Conservation (phyloP, 2,888 invertebrate genomes). For the Ochropacha duplaris region DNA sequence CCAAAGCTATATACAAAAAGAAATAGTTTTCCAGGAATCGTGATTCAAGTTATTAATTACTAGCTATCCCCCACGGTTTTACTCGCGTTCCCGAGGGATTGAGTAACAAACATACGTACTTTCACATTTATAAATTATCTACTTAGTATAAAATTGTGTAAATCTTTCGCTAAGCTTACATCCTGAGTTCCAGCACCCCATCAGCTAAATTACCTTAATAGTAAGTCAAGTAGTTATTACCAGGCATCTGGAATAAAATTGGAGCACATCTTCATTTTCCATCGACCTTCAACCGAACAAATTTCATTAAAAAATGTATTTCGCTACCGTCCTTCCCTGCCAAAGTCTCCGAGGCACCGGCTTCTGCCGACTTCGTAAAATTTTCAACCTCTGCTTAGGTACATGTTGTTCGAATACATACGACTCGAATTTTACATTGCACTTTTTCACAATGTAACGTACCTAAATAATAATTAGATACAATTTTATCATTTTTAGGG, state of each 20-base stretch:
- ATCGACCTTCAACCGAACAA: slow-evolving; percentile 15
- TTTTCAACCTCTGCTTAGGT: slow-evolving; percentile 20
- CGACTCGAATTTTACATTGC: background rate
- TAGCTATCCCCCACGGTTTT: no score
- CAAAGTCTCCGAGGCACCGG: slow-evolving; percentile 1
- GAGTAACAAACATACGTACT: no score
- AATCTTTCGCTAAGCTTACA: no score
- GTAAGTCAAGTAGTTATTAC: slow-evolving; percentile 18
- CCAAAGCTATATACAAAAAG: no score
- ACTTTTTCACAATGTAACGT: background rate
- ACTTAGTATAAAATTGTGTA: no score
- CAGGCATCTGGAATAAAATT: slow-evolving; percentile 21
- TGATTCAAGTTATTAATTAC: no score
- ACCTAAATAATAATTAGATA: no score
- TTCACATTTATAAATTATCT: no score
- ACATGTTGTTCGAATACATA: background rate
- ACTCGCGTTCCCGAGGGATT: no score
- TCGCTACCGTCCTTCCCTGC: background rate
- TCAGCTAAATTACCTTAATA: background rate
- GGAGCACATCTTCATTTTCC: slow-evolving; percentile 40
- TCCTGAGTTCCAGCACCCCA: no score
- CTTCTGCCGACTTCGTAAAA: slow-evolving; percentile 15
- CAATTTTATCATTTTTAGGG: no score
- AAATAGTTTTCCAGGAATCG: no score
- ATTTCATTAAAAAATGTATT: slow-evolving; percentile 39